Conservation (phyloP, 2,888 invertebrate genomes). For the Scaptodrosophila latifasciaeformis region DNA sequence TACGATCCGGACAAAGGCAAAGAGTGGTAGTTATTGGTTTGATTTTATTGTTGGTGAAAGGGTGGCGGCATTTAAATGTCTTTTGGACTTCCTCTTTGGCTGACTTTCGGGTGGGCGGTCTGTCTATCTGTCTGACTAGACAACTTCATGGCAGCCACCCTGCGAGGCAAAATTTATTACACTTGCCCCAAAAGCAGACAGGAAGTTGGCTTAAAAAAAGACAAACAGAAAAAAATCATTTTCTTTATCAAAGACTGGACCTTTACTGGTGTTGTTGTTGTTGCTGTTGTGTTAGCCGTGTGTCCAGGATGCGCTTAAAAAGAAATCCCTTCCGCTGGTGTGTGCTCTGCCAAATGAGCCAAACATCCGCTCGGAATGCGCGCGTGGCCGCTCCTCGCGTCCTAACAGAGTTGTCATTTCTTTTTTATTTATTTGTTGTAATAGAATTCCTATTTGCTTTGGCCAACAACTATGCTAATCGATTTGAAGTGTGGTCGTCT, state of each 20-base stretch:
- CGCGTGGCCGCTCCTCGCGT: constrained; percentile 47
- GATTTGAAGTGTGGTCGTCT: constrained; percentile 19
- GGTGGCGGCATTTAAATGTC: background rate
- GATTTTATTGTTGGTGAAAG: background rate
- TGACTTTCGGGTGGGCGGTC: too few relatives aligned
- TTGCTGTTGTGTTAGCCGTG: constrained; percentile 33
- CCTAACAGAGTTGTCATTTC: constrained; percentile 58
- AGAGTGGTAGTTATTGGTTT: constrained; percentile 11
- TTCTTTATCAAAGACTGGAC: too few relatives aligned
- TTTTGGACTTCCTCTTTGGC: background rate
- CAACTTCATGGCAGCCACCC: background rate
- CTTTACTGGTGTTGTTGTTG: background rate
- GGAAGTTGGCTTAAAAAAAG: constrained; percentile 40
- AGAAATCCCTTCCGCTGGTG: constrained; percentile 61
- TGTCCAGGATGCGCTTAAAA: constrained; percentile 66
- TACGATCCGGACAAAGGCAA: constrained; percentile 7
- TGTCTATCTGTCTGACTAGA: background rate
- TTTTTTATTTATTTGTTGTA: constrained; percentile 10
- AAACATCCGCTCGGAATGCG: constrained; percentile 62
- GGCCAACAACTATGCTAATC: constrained; percentile 60
- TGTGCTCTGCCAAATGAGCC: constrained; percentile 57
- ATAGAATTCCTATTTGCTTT: background rate
- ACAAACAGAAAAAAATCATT: background rate
- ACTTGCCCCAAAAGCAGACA: constrained; percentile 1
- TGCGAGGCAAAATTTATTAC: constrained; percentile 19